These are phyloP conservation scores for Mystacornis crossleyi DNA, from an alignment of 2,113 vertebrate species.

Conservation along the genomic window DNA sequence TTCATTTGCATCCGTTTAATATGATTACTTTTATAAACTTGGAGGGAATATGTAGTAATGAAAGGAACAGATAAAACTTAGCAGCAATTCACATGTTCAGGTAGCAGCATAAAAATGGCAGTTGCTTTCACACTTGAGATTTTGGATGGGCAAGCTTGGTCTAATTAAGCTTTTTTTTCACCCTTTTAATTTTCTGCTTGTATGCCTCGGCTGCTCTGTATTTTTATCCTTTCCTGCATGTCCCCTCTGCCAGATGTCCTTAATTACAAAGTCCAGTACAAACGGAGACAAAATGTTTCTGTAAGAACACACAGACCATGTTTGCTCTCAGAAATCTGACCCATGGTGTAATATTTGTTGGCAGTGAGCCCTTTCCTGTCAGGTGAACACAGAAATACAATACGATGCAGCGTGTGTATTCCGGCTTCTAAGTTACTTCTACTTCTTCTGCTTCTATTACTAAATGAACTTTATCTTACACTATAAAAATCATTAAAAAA, in stretches of 20 bases:
- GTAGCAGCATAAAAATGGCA: not conserved
- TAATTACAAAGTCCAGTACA: not conserved
- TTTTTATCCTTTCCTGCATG: not conserved
- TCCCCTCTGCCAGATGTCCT: not conserved
- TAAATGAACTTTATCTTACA: not conserved
- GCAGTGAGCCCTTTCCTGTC: not conserved
- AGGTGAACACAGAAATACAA: not conserved
- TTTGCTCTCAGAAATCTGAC: conserved; percentile 6
- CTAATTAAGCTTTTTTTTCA: not conserved
- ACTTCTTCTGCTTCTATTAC: not conserved
- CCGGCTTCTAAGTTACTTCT: not conserved
- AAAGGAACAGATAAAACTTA: not conserved
- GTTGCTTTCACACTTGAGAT: not conserved
- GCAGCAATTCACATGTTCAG: not conserved
- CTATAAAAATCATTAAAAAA: not conserved
- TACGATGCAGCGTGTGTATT: not conserved
- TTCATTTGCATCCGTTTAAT: not conserved
- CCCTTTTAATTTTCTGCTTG: not conserved
- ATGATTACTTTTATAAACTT: not conserved
- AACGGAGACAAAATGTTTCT: not conserved
- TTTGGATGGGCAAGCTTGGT: not conserved
- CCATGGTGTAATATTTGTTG: not conserved
- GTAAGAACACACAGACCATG: not conserved
- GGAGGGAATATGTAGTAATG: not conserved
- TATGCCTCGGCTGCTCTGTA: not conserved